Percentiles rank a stretch among this genome's conserved stretches.
These are phyloP conservation scores for Petrocephalus microphthalmus DNA, from an alignment of 2,113 vertebrate species.

Conservation along the genomic window DNA sequence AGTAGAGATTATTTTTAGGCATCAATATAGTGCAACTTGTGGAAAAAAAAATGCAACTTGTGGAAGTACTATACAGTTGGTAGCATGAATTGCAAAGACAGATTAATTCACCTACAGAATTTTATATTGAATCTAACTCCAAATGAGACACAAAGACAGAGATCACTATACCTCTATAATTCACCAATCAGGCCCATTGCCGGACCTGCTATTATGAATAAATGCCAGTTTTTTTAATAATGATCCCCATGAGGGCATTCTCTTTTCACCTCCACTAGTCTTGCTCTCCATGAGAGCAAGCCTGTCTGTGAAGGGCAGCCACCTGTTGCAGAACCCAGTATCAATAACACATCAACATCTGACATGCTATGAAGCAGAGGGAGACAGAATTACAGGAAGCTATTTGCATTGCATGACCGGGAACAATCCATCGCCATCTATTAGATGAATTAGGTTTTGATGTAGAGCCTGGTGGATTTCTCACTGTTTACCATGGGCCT, in stretches of 20 bases:
- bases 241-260: too few relatives aligned
- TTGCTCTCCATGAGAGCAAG: too few relatives aligned
- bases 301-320: too few relatives aligned
- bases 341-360: background rate
- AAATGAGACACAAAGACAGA: background rate
- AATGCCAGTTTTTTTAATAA: too few relatives aligned
- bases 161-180: background rate
- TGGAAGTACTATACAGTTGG: background rate
- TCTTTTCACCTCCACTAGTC: too few relatives aligned
- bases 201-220: background rate
- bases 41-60: too few relatives aligned
- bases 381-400: background rate
- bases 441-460: background rate
- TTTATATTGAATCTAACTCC: background rate
- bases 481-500: background rate
- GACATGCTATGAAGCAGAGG: background rate
- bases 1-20: background rate
- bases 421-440: background rate
- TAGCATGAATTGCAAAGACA: background rate
- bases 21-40: background rate
- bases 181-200: background rate
- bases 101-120: background rate
- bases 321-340: too few relatives aligned
- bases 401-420: background rate
- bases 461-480: background rate